Conservation (phyloP, 37 sponge, comb jelly and placozoan species). For the Ianthella basta region DNA sequence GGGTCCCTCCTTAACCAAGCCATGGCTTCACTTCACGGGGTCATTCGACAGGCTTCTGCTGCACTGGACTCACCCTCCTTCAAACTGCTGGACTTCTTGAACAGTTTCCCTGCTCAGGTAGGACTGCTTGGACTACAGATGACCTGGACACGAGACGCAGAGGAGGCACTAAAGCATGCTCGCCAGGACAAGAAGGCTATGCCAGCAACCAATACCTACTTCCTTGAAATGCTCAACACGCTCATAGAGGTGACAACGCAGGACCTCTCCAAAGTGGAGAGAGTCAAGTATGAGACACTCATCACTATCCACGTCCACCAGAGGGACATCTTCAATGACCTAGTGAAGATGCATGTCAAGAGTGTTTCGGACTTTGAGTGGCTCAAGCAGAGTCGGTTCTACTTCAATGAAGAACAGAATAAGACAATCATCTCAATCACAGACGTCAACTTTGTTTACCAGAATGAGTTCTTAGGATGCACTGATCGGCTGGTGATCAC, state of each 20-base stretch:
- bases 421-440: slow-evolving; percentile 90
- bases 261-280: slow-evolving; percentile 76
- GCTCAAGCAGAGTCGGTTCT: slow-evolving; percentile 97
- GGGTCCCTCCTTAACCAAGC: slow-evolving; percentile 79
- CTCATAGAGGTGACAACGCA: slow-evolving; percentile 88
- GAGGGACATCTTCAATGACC: slow-evolving; percentile 91
- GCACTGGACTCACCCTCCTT: slow-evolving; percentile 71
- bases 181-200: slow-evolving; percentile 87
- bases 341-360: slow-evolving; percentile 85
- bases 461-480: slow-evolving; percentile 98
- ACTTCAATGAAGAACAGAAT: slow-evolving; percentile 91
- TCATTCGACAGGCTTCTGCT: slow-evolving; percentile 80
- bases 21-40: slow-evolving; percentile 76
- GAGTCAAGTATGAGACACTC: slow-evolving; percentile 88
- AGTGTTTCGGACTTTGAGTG: slow-evolving; percentile 91
- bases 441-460: slow-evolving; percentile 93
- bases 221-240: slow-evolving; percentile 84
- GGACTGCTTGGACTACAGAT: slow-evolving; percentile 95
- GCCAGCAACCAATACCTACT: slow-evolving; percentile 70
- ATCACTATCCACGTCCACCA: slow-evolving; percentile 97
- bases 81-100: slow-evolving; percentile 73
- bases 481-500: slow-evolving; percentile 97
- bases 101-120: slow-evolving; percentile 89
- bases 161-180: slow-evolving; percentile 76
- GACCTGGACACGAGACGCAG: slow-evolving; percentile 94